Base-by-base conservation (phyloP, 2,888 invertebrate genomes). In the Drosophila prolongata region DNA sequence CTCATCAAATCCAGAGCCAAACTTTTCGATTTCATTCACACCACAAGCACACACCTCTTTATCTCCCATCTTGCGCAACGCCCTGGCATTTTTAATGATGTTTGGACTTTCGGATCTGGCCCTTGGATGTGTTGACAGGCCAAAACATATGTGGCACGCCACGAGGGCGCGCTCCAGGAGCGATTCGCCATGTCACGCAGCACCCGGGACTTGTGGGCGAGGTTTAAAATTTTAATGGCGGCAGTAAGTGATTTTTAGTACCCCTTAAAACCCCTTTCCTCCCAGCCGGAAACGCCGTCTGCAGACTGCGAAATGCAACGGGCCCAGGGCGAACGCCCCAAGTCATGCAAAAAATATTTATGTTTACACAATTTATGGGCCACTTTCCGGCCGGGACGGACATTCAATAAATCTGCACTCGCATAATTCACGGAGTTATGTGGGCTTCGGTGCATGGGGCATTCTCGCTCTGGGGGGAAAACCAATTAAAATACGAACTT, bases 111-210 rank as follows among this genome's bases (percentile, higher is more conserved):
- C 30, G 70, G 65, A 64, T 73, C 38, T 49, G 37, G 38, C 19
- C 14, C 34, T 52, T 62, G 53, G 40, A 55, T 68, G 56, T 69
- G 75, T 89, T 80, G 89, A 90, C 78, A 96, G 94, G 98, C 98
- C 0, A 97, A 97, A 92, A 94, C 94, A 24, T 98, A 97, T 91
- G 96, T 98, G 50, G 96, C 96, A 82, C 94, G 95, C 50, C 98
- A 98, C 91, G 97, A 98, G 92, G 98, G 98, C 0, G 97, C 96
- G 83, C 93, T 98, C 56, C 97, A 97, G 90, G 97, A 97, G 90
- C 93, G 97, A 71, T 94, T 98, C 72, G 97, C 97, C n/a, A 97
- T 97, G 92, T 97, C 96, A 71, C 95, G 95, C 91, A 97, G 95
- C 82, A 97, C 97, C 3, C 94, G 95, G 87, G 97, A 98, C 91